phyloP scores from a whole-genome alignment of 1,140 invertebrate genomes.

The Riptortus pedestris region DNA sequence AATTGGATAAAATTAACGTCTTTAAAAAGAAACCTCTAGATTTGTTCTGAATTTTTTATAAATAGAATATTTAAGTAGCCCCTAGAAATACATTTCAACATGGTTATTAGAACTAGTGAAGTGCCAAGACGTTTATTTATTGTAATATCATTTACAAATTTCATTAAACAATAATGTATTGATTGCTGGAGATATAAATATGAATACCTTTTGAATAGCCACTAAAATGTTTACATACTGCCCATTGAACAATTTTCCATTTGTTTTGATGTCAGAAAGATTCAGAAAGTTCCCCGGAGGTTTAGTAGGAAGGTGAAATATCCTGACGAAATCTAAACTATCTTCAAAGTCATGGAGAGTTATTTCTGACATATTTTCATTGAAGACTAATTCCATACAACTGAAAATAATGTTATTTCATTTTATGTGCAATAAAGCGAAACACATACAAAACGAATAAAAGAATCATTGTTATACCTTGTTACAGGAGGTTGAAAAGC shows the following conservation, averaged over 20 bases:
- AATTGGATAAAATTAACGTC: too few relatives aligned
- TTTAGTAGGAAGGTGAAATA: constrained; percentile 50
- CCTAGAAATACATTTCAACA: too few relatives aligned
- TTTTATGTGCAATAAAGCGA: neutral
- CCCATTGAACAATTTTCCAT: constrained; percentile 36
- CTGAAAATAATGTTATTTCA: constrained; percentile 36
- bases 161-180: too few relatives aligned
- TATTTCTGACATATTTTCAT: constrained; percentile 47
- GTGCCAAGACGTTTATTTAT: too few relatives aligned
- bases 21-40: too few relatives aligned
- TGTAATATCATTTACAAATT: too few relatives aligned
- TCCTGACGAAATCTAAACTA: constrained; percentile 38
- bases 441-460: too few relatives aligned
- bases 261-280: constrained; percentile 36
- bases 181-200: too few relatives aligned
- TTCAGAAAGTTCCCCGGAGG: constrained; percentile 32
- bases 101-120: too few relatives aligned
- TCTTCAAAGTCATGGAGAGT: constrained; percentile 44
- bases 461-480: constrained; percentile 20
- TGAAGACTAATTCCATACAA: constrained; percentile 47
- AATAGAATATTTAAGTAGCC: too few relatives aligned
- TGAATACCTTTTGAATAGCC: constrained; percentile 40
- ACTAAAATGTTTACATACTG: constrained; percentile 39
- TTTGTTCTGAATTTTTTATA: too few relatives aligned
- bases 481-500: constrained; percentile 47